Conservation (phyloP, 2,797 vertebrate genomes). For the Danio jaintianensis region DNA sequence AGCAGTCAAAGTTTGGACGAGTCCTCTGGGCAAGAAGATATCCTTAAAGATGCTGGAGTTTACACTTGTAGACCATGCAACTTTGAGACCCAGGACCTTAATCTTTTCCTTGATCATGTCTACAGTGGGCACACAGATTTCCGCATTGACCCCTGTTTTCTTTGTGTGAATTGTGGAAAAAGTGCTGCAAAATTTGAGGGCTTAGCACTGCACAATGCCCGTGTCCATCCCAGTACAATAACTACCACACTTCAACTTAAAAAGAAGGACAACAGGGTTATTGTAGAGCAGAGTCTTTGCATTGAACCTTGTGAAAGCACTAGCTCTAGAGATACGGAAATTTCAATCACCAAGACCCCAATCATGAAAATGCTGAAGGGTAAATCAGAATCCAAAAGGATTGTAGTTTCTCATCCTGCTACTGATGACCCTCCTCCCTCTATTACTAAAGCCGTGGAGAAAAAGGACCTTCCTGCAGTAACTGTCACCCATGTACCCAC, state of each 20-base stretch:
- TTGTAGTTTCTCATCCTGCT: constrained; percentile 81
- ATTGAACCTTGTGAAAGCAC: constrained; percentile 65
- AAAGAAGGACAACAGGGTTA: constrained; percentile 80
- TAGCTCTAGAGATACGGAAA: constrained; percentile 84
- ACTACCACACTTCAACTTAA: constrained; percentile 85
- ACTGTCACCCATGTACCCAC: constrained; percentile 76
- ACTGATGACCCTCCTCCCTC: constrained; percentile 73
- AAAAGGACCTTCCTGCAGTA: constrained; percentile 74
- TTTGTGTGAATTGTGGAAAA: constrained; percentile 86
- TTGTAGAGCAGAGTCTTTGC: constrained; percentile 87
- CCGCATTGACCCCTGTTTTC: constrained; percentile 86
- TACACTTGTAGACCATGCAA: constrained; percentile 90
- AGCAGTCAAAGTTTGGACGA: constrained; percentile 65
- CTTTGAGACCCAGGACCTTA: constrained; percentile 89
- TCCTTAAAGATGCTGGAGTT: constrained; percentile 72
- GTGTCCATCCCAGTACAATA: constrained; percentile 80
- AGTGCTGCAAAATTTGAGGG: constrained; percentile 90
- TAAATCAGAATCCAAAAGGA: constrained; percentile 92
- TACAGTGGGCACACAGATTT: constrained; percentile 92
- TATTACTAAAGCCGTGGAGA: constrained; percentile 68
- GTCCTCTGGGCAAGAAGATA: constrained; percentile 65
- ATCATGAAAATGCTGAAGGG: constrained; percentile 98
- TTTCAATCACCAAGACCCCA: constrained; percentile 95
- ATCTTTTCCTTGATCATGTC: constrained; percentile 91
- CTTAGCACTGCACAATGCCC: constrained; percentile 90